A percentile compares a stretch with the other conserved stretches of the same genome.
Conservation (phyloP, 2,113 vertebrate species). For the Hylia prasina region DNA sequence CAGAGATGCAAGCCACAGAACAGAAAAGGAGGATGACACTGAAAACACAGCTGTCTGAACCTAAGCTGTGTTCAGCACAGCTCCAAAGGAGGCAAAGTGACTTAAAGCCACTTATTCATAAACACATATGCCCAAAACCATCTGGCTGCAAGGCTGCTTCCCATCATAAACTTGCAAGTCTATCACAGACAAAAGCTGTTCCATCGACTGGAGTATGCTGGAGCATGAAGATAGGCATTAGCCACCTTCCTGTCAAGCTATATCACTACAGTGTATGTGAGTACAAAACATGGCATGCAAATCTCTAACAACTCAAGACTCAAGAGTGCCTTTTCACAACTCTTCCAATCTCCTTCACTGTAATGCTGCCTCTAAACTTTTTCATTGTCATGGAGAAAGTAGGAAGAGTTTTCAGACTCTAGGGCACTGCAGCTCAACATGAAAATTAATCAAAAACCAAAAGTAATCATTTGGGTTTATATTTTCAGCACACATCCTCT, state of each 20-base stretch:
- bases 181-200: slow-evolving; percentile 15
- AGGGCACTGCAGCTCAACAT: neutral
- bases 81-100: neutral
- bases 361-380: neutral
- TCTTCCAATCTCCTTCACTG: neutral
- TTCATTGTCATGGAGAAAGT: neutral
- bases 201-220: neutral
- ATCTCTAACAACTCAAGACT: neutral
- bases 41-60: neutral
- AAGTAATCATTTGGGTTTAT: neutral
- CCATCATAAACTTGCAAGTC: neutral
- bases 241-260: neutral
- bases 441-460: neutral
- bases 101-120: neutral
- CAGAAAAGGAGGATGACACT: neutral
- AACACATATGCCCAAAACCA: slow-evolving; percentile 8
- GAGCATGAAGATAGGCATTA: neutral
- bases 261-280: neutral
- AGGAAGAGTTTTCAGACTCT: neutral
- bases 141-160: neutral
- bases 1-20: neutral
- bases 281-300: neutral
- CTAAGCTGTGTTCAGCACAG: neutral
- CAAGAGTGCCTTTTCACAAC: neutral
- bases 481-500: neutral